These are phyloP conservation scores for Apeira syringaria DNA, from an alignment of 2,888 invertebrate genomes.

Conservation along the genomic window DNA sequence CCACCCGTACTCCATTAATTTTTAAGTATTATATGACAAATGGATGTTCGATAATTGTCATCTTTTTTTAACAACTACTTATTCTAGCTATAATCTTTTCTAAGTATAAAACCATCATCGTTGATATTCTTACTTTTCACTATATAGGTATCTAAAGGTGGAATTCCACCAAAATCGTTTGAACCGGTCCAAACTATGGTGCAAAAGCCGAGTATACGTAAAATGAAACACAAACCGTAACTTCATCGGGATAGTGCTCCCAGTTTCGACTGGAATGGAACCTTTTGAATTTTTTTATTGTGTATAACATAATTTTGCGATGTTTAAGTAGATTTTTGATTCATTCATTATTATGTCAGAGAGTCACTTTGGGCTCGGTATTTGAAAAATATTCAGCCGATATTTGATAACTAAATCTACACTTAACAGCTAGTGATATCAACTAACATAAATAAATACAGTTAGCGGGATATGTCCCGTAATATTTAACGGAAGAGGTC, in stretches of 20 bases:
- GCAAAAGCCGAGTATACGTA: too few species aligned
- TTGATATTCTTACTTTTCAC: slow-evolving; percentile 13
- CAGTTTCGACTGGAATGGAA: too few species aligned
- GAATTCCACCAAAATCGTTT: too few species aligned
- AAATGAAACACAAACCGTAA: too few species aligned
- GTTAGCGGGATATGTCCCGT: slow-evolving; percentile 5
- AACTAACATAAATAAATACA: slow-evolving; percentile 16
- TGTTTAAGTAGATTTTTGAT: slow-evolving; percentile 6
- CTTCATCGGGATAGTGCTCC: too few species aligned
- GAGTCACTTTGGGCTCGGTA: neutral
- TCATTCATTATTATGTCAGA: slow-evolving; percentile 1
- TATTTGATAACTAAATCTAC: neutral
- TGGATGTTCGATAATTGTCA: neutral
- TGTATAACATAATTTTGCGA: neutral
- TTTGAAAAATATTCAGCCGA: neutral
- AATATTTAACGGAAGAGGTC: slow-evolving; percentile 5
- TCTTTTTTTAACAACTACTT: neutral
- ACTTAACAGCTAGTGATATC: neutral
- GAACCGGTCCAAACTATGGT: too few species aligned
- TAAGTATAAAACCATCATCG: slow-evolving; percentile 20
- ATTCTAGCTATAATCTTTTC: neutral
- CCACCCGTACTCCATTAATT: neutral
- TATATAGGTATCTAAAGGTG: too few species aligned
- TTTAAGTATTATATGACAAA: too few species aligned
- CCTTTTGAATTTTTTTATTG: too few species aligned